A percentile compares a stretch with the other conserved stretches of the same genome.
These are phyloP conservation scores for Platanista minor DNA, from an alignment of 2,113 vertebrate species.

Conservation along the genomic window DNA sequence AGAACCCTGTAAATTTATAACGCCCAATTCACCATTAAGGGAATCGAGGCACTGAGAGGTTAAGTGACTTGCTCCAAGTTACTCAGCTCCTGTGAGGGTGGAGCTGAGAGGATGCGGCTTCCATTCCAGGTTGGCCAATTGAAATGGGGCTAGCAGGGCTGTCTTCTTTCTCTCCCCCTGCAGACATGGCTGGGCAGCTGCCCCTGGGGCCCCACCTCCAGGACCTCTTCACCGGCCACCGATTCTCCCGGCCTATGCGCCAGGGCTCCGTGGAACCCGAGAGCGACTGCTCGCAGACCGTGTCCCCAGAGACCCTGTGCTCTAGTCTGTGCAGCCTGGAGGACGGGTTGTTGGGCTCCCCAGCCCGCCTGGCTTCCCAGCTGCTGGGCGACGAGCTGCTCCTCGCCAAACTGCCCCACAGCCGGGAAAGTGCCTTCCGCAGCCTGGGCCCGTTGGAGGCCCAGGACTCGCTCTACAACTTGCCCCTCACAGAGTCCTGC, in stretches of 20 bases:
- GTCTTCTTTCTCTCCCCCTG: neutral
- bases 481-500: constrained; percentile 91
- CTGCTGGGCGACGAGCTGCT: constrained; percentile 90
- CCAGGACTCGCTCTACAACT: constrained; percentile 89
- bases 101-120: neutral
- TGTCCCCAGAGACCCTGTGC: constrained; percentile 94
- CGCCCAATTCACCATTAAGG: neutral
- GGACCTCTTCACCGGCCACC: constrained; percentile 89
- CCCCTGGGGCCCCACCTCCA: constrained; percentile 85
- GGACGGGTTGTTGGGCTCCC: constrained; percentile 87
- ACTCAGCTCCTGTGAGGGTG: neutral
- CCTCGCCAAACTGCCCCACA: constrained; percentile 86
- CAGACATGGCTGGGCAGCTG: constrained; percentile 80
- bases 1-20: neutral
- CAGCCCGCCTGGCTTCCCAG: constrained; percentile 90
- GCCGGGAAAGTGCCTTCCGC: constrained; percentile 88
- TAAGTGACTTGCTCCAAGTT: neutral
- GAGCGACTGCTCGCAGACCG: constrained; percentile 91
- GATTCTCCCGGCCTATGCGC: constrained; percentile 85
- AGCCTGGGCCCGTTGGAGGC: constrained; percentile 85
- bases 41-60: neutral
- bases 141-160: neutral
- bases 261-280: constrained; percentile 87
- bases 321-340: constrained; percentile 98
- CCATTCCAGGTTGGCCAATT: neutral